Evolutionary conservation across 2,888 invertebrate genomes (phyloP), one percentile per base, ranked within the genome.

Genomic region (Sminthurides aquaticus): DNA sequence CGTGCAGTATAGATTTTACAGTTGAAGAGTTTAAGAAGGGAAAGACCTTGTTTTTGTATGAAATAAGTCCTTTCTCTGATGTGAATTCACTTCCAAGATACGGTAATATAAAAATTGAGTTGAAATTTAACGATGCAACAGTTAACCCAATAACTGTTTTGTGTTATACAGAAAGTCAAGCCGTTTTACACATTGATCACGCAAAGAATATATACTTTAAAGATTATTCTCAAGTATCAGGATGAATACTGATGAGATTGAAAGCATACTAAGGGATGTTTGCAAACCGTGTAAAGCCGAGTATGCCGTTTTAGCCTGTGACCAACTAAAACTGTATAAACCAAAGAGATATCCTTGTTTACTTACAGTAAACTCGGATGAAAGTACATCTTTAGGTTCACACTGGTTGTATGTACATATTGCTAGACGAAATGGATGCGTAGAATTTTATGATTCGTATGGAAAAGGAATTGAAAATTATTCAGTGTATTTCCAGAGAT

Each of bases 151-250:
- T 71, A 22, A 67, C 68, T n/a, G 71, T 69, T 3, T 24, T 71
- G 3, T 57, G 56, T 20, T 68, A 69, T 34, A 29, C 64, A 1
- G 71, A 71, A n/a, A 65, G 65, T 49, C 66, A 63, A 55, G 52
- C 62, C 15, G 34, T 60, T 0, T 20, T 70, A 24, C 60, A 68
- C 43, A 68, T 72, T 20, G 61, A 69, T 52, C n/a, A n/a, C n/a
- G n/a, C n/a, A n/a, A n/a, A n/a, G n/a, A n/a, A n/a, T n/a, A n/a
- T n/a, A n/a, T n/a, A n/a, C n/a, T n/a, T n/a, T n/a, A n/a, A n/a
- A n/a, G n/a, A n/a, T n/a, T n/a, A n/a, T n/a, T n/a, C n/a, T 64
- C 58, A 3, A 29, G 66, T 48, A 60, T n/a, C n/a, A n/a, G 8
- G 11, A 43, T 43, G 43, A 11, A 43, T 18, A 43, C 43, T 8